phyloP scores from a whole-genome alignment of 1,140 invertebrate genomes.

The Cyrtorhinus lividipennis region DNA sequence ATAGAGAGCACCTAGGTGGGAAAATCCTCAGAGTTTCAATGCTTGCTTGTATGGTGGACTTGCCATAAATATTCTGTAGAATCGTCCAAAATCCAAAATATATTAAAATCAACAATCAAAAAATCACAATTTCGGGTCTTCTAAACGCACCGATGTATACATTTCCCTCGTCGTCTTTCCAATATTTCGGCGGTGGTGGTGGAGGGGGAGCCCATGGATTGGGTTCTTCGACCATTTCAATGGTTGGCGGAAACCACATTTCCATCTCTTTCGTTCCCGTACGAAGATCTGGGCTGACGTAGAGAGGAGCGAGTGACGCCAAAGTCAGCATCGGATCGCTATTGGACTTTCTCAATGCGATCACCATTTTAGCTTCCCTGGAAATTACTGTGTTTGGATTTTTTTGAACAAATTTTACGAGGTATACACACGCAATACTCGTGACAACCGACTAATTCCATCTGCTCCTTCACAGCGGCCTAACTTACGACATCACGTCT shows the following conservation, averaged over 20 bases:
- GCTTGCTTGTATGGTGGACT: background rate
- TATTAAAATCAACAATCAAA: too few species aligned
- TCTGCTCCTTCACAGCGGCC: background rate
- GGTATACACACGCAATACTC: background rate
- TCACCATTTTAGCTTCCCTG: conserved; percentile 25
- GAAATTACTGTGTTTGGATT: conserved; percentile 12
- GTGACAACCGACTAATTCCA: background rate
- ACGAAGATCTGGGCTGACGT: conserved; percentile 25
- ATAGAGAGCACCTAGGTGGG: background rate
- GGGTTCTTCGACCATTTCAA: conserved; percentile 15
- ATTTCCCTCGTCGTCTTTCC: conserved; percentile 13
- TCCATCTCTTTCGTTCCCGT: conserved; percentile 25
- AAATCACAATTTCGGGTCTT: too few species aligned
- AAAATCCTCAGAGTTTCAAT: too few species aligned
- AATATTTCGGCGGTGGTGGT: background rate
- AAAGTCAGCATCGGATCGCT: conserved; percentile 26
- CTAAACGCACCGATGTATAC: conserved; percentile 12
- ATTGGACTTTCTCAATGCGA: conserved; percentile 24
- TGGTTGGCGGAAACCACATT: conserved; percentile 23
- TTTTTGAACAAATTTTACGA: too few species aligned
- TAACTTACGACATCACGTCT: conserved; percentile 22
- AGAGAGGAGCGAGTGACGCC: conserved; percentile 25
- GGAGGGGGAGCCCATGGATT: conserved; percentile 16
- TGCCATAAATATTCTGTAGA: too few species aligned
- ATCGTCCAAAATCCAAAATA: too few species aligned